Conservation (phyloP, 2,113 vertebrate species). For the Myiozetetes cayanensis region DNA sequence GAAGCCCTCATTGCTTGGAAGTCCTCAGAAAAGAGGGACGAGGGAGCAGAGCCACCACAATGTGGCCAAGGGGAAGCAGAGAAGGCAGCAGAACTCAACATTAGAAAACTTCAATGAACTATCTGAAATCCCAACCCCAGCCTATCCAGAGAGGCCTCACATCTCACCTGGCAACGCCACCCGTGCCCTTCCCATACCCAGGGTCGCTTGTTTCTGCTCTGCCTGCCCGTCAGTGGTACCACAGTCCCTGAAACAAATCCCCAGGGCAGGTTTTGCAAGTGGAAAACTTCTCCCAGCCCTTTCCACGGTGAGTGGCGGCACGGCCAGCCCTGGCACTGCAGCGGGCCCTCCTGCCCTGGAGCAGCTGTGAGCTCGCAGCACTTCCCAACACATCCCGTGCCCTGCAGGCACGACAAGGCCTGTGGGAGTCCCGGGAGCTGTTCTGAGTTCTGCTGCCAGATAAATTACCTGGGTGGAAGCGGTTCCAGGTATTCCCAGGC, state of each 20-base stretch:
- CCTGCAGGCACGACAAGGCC: not conserved
- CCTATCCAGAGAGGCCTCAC: not conserved
- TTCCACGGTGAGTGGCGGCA: not conserved
- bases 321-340: not conserved
- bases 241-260: fast-evolving
- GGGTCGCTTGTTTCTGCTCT: not conserved
- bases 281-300: not conserved
- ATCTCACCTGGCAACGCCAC: not conserved
- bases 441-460: not conserved
- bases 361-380: not conserved
- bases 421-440: not conserved
- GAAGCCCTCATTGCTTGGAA: not conserved
- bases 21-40: not conserved
- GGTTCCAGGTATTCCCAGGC: not conserved
- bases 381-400: not conserved
- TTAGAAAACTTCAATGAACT: fast-evolving
- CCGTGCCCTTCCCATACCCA: not conserved
- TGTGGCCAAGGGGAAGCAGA: not conserved
- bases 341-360: not conserved
- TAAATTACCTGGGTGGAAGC: not conserved
- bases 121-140: not conserved
- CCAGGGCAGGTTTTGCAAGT: not conserved
- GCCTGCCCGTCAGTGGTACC: too few relatives aligned
- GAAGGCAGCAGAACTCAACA: fast-evolving
- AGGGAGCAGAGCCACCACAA: not conserved